Evolutionary conservation across 2,888 invertebrate genomes (phyloP), one percentile per base, ranked within the genome.

Genomic region (Panopea generosa): DNA sequence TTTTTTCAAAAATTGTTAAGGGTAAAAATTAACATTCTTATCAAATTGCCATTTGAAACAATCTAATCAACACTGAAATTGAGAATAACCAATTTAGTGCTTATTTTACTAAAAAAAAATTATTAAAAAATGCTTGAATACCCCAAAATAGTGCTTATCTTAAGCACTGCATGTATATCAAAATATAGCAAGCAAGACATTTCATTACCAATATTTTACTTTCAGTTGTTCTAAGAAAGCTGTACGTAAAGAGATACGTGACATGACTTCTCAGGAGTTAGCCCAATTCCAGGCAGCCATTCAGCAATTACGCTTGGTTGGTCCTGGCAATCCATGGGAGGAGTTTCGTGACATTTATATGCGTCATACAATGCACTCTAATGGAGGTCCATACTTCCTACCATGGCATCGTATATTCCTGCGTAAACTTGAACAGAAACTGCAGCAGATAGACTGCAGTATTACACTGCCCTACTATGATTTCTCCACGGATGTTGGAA

Each of bases 401-500:
- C 90, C 91, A 2, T 92, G 91, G 91, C 90, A 91, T 75, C 78
- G 91, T 18, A 68, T 86, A 18, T 91, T 90, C 78, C 79, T 91
- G 18, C 85, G 89, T 1, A 84, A 84, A 45, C 29, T 91, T 29
- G 91, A 92, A 71, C 88, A 89, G 75, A 85, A 83, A 40, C 65
- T 92, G 24, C 90, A 91, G 67, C 86, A 90, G 70, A 84, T 91
- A 4, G 90, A 91, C 83, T 91, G 91, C 61, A 75, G 78, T 33
- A 84, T 92, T 24, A 87, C 89, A 1, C 80, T 92, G n/a, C 91
- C 91, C 2, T 92, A 91, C 72, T 91, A 87, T 63, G 91, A 92
- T 65, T 91, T 91, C 72, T 89, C 91, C 0, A 90, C 91, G 14
- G 91, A 92, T 75, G 83, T 88, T 18, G 90, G 90, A 2, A 84